phyloP scores from a whole-genome alignment of 1,140 invertebrate species.

The Zaprionus taronus region DNA sequence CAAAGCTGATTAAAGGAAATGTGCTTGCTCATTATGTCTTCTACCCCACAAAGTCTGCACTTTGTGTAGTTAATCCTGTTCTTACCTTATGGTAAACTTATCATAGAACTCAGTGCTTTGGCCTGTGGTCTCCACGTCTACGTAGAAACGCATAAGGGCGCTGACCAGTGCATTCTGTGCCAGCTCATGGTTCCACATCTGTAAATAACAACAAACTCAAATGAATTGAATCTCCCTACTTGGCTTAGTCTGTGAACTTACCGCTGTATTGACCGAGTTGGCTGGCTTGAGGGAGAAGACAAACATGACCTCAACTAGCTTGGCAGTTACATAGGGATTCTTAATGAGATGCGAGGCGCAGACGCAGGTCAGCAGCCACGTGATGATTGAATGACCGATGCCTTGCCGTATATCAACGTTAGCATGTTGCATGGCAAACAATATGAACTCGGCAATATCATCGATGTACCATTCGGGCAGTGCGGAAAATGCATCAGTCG shows the following conservation, averaged over 20 bases:
- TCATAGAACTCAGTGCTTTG: slow-evolving; percentile 99
- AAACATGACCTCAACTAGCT: slow-evolving; percentile 97
- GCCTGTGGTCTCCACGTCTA: slow-evolving; percentile 98
- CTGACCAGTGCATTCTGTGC: slow-evolving; percentile 93
- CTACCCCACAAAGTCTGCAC: too few relatives aligned
- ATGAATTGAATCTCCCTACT: not conserved
- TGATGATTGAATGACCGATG: slow-evolving; percentile 93
- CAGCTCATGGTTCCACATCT: slow-evolving; percentile 94
- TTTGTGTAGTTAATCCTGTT: too few relatives aligned
- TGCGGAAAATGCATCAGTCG: slow-evolving; percentile 92
- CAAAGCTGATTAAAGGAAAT: too few relatives aligned
- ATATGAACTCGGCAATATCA: slow-evolving; percentile 97
- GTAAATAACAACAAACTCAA: slow-evolving; percentile 36
- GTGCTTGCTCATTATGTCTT: too few relatives aligned
- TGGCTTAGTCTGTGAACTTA: slow-evolving; percentile 57
- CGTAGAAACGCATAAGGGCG: slow-evolving; percentile 98
- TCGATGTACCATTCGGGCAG: slow-evolving; percentile 98
- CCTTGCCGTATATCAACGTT: slow-evolving; percentile 92
- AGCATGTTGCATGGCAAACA: slow-evolving; percentile 94
- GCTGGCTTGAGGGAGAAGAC: slow-evolving; percentile 93
- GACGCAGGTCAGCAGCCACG: slow-evolving; percentile 94
- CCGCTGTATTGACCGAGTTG: slow-evolving; percentile 85
- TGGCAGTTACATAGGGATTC: slow-evolving; percentile 98
- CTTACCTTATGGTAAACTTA: slow-evolving; percentile 96
- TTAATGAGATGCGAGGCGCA: slow-evolving; percentile 96